Percentiles rank a stretch among this genome's conserved stretches.
These are phyloP conservation scores for Apteryx mantelli DNA, from an alignment of 2,113 vertebrate genomes.

Conservation along the genomic window DNA sequence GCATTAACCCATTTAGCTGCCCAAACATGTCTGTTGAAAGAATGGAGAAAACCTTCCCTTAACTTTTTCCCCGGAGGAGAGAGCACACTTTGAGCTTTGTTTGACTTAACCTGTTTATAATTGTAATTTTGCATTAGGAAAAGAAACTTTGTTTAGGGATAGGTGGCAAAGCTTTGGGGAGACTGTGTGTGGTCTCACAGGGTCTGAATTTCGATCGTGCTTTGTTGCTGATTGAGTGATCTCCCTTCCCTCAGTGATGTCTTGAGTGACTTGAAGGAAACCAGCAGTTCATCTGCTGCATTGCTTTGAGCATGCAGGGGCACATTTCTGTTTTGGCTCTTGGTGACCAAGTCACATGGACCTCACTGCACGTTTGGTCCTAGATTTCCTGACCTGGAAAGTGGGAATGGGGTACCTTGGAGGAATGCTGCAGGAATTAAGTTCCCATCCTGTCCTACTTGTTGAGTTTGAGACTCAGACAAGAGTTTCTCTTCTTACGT, in stretches of 20 bases:
- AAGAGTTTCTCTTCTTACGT: not conserved
- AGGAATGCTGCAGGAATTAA: not conserved
- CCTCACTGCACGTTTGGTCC: not conserved
- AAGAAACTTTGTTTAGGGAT: not conserved
- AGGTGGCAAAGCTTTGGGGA: not conserved
- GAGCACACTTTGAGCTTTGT: not conserved
- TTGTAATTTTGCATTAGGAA: not conserved
- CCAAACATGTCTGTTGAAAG: not conserved
- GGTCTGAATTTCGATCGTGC: accelerated
- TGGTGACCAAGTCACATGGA: too few relatives aligned
- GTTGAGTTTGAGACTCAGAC: not conserved
- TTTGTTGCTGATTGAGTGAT: not conserved
- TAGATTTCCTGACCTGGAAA: not conserved
- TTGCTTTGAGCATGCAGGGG: not conserved
- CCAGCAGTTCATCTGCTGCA: accelerated
- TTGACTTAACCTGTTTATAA: slow-evolving; percentile 1
- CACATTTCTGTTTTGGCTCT: not conserved
- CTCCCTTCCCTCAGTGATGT: accelerated
- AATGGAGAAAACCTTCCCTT: not conserved
- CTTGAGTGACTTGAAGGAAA: not conserved
- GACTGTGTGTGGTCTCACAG: not conserved
- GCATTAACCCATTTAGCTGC: not conserved
- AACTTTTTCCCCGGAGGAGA: not conserved
- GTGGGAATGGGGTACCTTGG: too few relatives aligned
- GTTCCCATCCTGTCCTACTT: not conserved